A percentile compares a stretch with the other conserved stretches of the same genome.
Evolutionary conservation across 2,113 vertebrate genomes (phyloP).

Genomic region (Psilopsiagon aurifrons): DNA sequence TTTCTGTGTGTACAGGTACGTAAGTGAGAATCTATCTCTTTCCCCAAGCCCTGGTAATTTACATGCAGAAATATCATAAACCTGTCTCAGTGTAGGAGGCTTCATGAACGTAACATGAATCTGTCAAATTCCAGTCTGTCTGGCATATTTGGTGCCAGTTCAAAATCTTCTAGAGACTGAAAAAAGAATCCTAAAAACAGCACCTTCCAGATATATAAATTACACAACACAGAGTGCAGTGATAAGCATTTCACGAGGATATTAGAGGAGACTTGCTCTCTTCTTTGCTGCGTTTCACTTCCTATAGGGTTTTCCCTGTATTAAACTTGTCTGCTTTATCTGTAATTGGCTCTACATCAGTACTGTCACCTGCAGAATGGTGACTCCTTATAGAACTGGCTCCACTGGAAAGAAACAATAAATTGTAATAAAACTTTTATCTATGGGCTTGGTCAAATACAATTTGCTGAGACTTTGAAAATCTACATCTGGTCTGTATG

Average conservation of each 20-base stretch:
- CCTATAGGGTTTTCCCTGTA: neutral
- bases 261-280: neutral
- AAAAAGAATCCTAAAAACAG: neutral
- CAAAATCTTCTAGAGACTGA: neutral
- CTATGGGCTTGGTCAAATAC: slow-evolving; percentile 64
- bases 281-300: neutral
- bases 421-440: slow-evolving; percentile 63
- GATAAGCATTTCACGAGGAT: neutral
- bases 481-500: slow-evolving; percentile 70
- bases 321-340: neutral
- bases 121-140: slow-evolving; percentile 15
- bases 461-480: slow-evolving; percentile 69
- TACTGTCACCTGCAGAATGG: slow-evolving; percentile 4
- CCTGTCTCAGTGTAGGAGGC: neutral
- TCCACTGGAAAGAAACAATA: slow-evolving; percentile 38
- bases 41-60: neutral
- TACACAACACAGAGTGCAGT: neutral
- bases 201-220: neutral
- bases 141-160: neutral
- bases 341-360: neutral
- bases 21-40: neutral
- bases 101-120: neutral
- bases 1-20: neutral
- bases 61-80: slow-evolving; percentile 22
- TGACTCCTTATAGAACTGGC: neutral